phyloP scores from a whole-genome alignment of 2,888 invertebrate genomes.

The Melieria crassipennis region DNA sequence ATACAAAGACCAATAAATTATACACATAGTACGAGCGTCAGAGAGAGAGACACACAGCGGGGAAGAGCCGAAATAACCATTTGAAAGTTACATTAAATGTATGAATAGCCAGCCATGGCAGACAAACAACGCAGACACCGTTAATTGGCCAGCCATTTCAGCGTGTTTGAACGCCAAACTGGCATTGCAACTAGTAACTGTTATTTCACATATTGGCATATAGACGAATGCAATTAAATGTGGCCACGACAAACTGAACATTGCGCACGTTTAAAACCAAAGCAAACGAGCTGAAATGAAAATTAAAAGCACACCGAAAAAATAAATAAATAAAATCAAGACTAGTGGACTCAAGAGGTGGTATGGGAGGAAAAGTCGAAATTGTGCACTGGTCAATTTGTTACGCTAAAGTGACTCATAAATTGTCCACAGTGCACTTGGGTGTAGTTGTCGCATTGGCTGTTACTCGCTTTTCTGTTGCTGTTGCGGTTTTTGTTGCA shows the following conservation, averaged over 20 bases:
- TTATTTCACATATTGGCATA: conserved; percentile 12
- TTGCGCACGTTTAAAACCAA: no score
- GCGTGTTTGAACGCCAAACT: not conserved
- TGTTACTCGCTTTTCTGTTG: not conserved
- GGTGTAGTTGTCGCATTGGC: conserved; percentile 18
- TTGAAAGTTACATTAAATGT: conserved; percentile 5
- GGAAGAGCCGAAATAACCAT: not conserved
- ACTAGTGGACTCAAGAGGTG: no score
- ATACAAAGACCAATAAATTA: not conserved
- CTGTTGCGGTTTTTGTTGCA: not conserved
- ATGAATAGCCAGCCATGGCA: not conserved
- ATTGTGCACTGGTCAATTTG: not conserved
- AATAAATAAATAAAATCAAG: no score
- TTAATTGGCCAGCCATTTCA: conserved; percentile 48
- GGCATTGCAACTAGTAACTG: conserved; percentile 7
- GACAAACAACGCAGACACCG: conserved; percentile 42
- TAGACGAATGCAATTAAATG: conserved; percentile 12
- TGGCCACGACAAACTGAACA: no score
- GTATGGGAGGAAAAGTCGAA: no score
- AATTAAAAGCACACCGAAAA: no score
- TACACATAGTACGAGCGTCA: no score
- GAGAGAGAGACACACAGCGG: not conserved
- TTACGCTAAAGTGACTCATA: conserved; percentile 51
- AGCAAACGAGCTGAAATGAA: no score
- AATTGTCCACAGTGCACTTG: conserved; percentile 50